These are phyloP conservation scores for Tortricodes alternella DNA, from an alignment of 2,888 invertebrate genomes.

Conservation along the genomic window DNA sequence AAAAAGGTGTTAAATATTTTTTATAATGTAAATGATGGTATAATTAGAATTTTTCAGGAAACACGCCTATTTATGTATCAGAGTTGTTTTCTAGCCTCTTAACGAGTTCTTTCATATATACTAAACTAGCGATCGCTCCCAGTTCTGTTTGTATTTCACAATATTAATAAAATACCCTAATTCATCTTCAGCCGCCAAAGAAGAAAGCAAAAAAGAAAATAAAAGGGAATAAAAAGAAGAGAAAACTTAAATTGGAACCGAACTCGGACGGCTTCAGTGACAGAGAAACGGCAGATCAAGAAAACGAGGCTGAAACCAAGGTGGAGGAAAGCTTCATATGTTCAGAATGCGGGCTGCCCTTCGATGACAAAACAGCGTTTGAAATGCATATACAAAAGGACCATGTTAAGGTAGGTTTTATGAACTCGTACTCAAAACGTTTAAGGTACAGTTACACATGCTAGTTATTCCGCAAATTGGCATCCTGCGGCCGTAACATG, in stretches of 20 bases:
- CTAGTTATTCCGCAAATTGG: too few species aligned
- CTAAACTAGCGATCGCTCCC: too few species aligned
- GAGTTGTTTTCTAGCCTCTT: too few species aligned
- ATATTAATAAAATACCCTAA: not conserved
- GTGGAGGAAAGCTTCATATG: conserved; percentile 3
- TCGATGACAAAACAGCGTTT: not conserved
- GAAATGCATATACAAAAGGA: not conserved
- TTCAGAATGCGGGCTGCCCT: conserved; percentile 6
- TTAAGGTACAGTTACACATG: too few species aligned
- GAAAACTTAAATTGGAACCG: conserved; percentile 17
- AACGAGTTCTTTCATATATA: too few species aligned
- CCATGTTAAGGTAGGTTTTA: conserved; percentile 18
- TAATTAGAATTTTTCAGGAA: too few species aligned
- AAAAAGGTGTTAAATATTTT: too few species aligned
- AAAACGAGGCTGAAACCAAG: not conserved
- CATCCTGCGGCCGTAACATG: too few species aligned
- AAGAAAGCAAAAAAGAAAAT: conserved; percentile 38
- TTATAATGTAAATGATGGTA: too few species aligned
- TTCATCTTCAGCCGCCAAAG: conserved; percentile 7
- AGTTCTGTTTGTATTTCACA: too few species aligned
- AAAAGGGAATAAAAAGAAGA: conserved; percentile 34
- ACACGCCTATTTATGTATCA: too few species aligned
- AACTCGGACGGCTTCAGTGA: conserved; percentile 16
- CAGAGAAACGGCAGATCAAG: not conserved
- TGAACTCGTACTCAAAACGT: too few species aligned